Percentiles rank a stretch among this genome's conserved stretches.
Conservation (phyloP, 2,113 vertebrate genomes). For the Anarhynchus alexandrinus region DNA sequence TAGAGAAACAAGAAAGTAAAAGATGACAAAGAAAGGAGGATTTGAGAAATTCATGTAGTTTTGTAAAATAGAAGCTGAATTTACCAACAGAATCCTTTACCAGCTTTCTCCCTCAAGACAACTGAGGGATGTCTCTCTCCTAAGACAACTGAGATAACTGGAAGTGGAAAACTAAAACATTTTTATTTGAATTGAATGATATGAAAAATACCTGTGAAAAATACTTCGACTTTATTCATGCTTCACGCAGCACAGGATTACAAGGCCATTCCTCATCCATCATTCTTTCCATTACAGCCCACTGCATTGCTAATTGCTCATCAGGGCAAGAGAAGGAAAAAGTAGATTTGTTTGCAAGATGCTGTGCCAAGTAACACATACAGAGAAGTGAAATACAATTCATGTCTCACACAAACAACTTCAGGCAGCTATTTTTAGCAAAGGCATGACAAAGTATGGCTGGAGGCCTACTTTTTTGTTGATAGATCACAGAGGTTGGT, state of each 20-base stretch:
- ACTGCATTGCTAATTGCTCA: neutral
- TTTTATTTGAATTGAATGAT: neutral
- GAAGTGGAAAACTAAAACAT: neutral
- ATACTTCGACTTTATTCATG: neutral
- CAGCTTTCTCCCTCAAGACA: neutral
- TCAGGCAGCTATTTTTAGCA: neutral
- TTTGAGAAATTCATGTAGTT: neutral
- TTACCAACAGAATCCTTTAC: neutral
- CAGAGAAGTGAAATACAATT: neutral
- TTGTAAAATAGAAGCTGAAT: neutral
- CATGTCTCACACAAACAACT: neutral
- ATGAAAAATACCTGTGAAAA: neutral
- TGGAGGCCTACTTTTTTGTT: neutral
- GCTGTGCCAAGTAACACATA: neutral
- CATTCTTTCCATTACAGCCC: neutral
- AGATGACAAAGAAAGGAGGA: neutral
- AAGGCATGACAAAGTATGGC: neutral
- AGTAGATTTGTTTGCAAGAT: neutral
- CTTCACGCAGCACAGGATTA: neutral
- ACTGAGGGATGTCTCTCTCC: neutral
- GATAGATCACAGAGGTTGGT: neutral
- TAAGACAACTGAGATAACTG: neutral
- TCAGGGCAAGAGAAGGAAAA: neutral
- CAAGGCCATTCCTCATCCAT: neutral
- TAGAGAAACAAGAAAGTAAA: neutral